phyloP scores from a whole-genome alignment of 2,797 vertebrate species.

The Martes flavigula region DNA sequence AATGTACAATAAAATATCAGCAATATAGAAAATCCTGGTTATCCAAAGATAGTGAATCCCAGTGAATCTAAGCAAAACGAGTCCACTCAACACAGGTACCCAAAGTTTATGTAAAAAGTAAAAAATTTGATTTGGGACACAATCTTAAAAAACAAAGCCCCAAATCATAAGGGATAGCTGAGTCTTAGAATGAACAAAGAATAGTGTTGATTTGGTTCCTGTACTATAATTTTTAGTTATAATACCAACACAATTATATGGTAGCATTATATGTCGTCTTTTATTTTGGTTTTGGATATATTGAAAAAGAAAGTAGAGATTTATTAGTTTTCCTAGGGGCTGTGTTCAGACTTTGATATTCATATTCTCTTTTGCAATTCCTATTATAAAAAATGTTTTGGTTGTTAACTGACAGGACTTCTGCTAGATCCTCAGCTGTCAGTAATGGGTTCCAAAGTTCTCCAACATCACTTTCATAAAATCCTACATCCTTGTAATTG shows the following conservation, averaged over 20 bases:
- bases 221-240: slow-evolving; percentile 11
- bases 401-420: slow-evolving; percentile 7
- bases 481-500: background rate
- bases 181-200: slow-evolving; percentile 24
- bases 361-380: background rate
- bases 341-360: background rate
- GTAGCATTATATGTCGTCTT: background rate
- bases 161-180: slow-evolving; percentile 7
- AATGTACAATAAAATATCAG: slow-evolving; percentile 22
- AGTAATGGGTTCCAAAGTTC: background rate
- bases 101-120: slow-evolving; percentile 22
- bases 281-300: slow-evolving; percentile 31
- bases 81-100: slow-evolving; percentile 4
- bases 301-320: background rate
- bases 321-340: background rate
- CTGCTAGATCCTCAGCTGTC: background rate
- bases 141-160: background rate
- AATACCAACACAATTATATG: background rate
- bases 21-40: slow-evolving; percentile 3
- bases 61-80: background rate
- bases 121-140: background rate
- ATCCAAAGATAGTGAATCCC: background rate
- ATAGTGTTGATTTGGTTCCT: slow-evolving; percentile 14
- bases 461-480: slow-evolving; percentile 29
- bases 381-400: background rate